Evolutionary conservation across 2,113 vertebrate species (phyloP).

Genomic region (Aldabrachelys gigantea): DNA sequence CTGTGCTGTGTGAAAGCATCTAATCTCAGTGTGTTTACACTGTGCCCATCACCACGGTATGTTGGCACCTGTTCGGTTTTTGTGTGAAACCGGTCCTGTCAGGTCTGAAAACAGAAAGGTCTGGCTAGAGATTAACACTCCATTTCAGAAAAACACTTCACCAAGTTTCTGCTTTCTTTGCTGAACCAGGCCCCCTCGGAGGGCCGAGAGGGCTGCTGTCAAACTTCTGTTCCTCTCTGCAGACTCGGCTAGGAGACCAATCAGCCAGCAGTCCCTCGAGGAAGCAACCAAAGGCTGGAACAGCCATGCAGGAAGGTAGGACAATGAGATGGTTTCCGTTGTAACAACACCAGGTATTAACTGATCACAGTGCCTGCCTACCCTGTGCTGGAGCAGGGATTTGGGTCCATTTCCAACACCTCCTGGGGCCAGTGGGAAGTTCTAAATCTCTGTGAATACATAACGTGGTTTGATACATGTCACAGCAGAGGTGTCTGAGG

Average conservation of each 20-base stretch:
- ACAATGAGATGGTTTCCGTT: background rate
- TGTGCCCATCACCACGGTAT: background rate
- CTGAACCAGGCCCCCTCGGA: background rate
- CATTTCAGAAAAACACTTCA: background rate
- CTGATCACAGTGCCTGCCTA: background rate
- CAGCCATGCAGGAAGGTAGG: background rate
- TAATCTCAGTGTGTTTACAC: background rate
- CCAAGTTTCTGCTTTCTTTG: background rate
- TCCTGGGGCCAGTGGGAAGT: background rate
- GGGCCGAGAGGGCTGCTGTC: background rate
- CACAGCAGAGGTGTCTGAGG: background rate
- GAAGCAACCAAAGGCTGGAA: background rate
- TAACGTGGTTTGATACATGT: background rate
- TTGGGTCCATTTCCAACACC: no score
- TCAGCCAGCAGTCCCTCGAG: background rate
- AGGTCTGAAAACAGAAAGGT: background rate
- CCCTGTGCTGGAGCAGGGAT: background rate
- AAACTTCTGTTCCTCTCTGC: background rate
- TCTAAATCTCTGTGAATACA: background rate
- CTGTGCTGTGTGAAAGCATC: background rate
- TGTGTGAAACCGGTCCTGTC: background rate
- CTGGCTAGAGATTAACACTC: background rate
- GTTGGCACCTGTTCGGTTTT: background rate
- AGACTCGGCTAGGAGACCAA: background rate
- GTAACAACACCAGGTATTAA: background rate